Evolutionary conservation across 2,113 vertebrate species (phyloP).

Genomic region (Tympanuchus pallidicinctus): DNA sequence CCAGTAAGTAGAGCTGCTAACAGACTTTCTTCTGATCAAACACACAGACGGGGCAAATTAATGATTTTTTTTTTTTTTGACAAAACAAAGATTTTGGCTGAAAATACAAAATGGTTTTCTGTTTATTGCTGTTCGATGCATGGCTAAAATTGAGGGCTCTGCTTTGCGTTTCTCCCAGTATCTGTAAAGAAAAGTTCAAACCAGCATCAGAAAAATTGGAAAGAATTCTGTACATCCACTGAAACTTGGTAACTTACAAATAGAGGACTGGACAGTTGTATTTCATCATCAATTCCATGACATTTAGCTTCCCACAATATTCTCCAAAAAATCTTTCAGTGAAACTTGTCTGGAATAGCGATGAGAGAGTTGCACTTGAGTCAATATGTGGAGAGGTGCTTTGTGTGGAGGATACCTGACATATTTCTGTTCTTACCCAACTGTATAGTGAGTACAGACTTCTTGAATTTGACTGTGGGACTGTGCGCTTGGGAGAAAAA

Average conservation of each 20-base stretch:
- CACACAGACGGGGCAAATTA: not conserved
- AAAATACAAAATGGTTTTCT: not conserved
- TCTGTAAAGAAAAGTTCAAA: not conserved
- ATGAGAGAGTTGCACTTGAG: not conserved
- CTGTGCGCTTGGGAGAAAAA: not conserved
- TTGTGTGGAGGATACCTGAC: not conserved
- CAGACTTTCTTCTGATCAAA: not conserved
- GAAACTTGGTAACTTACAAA: not conserved
- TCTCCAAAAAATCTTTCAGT: not conserved
- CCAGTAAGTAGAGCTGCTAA: conserved; percentile 85
- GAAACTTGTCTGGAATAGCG: not conserved
- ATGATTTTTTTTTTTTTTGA: not conserved
- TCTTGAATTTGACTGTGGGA: not conserved
- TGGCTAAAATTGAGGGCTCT: not conserved
- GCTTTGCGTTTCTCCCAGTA: not conserved
- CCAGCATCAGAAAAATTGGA: not conserved
- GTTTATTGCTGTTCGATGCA: not conserved
- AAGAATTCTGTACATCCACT: not conserved
- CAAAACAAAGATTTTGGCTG: not conserved
- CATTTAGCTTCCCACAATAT: not conserved
- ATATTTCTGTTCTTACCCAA: not conserved
- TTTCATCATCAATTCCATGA: not conserved
- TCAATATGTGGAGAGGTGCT: not conserved
- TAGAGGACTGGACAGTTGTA: not conserved
- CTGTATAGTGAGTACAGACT: not conserved